Evolutionary conservation across 37 sponge, comb jelly and placozoan species (phyloP).

Genomic region (Eunapius fragilis): DNA sequence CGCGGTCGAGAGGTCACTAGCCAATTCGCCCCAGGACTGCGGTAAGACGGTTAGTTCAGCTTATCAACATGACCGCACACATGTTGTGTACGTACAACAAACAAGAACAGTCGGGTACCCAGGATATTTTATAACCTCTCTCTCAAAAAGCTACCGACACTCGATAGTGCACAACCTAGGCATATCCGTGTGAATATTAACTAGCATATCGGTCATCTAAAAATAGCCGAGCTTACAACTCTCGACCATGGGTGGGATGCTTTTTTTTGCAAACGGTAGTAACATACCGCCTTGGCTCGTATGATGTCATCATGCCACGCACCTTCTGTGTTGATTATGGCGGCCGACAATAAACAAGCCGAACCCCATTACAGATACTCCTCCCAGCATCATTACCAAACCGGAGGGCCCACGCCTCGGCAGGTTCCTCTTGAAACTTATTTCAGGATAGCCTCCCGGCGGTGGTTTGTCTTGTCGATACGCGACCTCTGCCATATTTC

Average conservation of each 20-base stretch:
- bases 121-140: too few relatives aligned
- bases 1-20: too few relatives aligned
- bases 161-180: too few relatives aligned
- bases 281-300: neutral
- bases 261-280: too few relatives aligned
- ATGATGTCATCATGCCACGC: neutral
- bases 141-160: too few relatives aligned
- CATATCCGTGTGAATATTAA: too few relatives aligned
- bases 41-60: neutral
- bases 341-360: constrained; percentile 57
- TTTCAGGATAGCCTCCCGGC: constrained; percentile 83
- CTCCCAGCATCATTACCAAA: constrained; percentile 64
- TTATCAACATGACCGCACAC: neutral
- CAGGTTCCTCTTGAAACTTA: constrained; percentile 49
- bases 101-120: too few relatives aligned
- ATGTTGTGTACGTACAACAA: too few relatives aligned
- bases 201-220: neutral
- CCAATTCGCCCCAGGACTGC: too few relatives aligned
- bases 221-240: neutral
- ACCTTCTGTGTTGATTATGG: constrained; percentile 74
- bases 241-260: too few relatives aligned
- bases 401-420: constrained; percentile 78
- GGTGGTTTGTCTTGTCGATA: constrained; percentile 89
- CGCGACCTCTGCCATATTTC: constrained; percentile 39
- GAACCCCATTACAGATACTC: constrained; percentile 55